Evolutionary conservation across 2,113 vertebrate species (phyloP).

Genomic region (Cololabis saira): DNA sequence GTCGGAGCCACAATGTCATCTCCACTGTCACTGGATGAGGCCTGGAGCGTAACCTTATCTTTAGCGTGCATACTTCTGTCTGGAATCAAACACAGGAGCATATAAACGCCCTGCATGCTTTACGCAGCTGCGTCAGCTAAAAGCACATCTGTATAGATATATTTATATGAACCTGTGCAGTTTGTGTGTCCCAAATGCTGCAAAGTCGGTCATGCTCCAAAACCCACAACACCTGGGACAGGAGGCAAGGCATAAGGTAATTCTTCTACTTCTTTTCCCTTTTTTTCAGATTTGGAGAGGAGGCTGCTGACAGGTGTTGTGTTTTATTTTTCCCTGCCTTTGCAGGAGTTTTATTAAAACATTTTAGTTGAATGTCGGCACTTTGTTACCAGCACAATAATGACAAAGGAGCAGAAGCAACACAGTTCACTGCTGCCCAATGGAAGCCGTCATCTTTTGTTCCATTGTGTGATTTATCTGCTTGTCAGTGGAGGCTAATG

Average conservation of each 20-base stretch:
- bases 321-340: constrained; percentile 33
- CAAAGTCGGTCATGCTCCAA: constrained; percentile 42
- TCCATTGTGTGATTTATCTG: constrained; percentile 50
- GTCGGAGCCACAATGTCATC: constrained; percentile 43
- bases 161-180: neutral
- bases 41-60: constrained; percentile 35
- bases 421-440: constrained; percentile 4
- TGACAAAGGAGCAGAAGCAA: constrained; percentile 18
- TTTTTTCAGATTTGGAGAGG: constrained; percentile 21
- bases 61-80: constrained; percentile 32
- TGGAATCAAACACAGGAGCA: constrained; percentile 19
- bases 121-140: constrained; percentile 4
- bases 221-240: constrained; percentile 65
- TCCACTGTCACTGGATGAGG: constrained; percentile 30
- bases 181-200: neutral
- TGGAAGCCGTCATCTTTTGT: constrained; percentile 46
- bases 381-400: neutral
- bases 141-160: neutral
- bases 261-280: neutral
- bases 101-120: constrained; percentile 12
- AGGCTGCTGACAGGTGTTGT: constrained; percentile 48
- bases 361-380: constrained; percentile 22
- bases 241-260: constrained; percentile 51
- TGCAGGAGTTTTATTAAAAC: constrained; percentile 28
- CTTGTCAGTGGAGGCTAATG: constrained; percentile 33